Evolutionary conservation across 2,113 vertebrate species (phyloP).

Genomic region (Pollimyrus isidori): DNA sequence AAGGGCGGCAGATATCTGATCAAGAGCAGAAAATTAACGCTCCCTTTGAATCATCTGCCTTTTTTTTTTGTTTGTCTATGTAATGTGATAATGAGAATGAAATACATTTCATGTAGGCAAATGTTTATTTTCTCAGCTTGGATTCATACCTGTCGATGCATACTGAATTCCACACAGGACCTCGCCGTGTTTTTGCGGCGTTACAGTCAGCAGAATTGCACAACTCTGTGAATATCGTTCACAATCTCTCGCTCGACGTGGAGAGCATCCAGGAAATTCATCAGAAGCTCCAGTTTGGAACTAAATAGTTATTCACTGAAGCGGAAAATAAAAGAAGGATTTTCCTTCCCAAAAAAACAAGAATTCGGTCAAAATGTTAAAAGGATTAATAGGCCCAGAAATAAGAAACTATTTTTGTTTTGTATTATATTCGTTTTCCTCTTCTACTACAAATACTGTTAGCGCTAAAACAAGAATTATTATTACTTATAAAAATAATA

Average conservation of each 20-base stretch:
- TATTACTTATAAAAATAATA: slow-evolving; percentile 5
- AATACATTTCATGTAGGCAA: neutral
- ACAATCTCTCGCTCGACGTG: neutral
- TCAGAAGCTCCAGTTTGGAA: neutral
- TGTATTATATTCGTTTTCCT: neutral
- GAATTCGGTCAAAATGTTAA: neutral
- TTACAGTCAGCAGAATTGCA: neutral
- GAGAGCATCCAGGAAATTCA: neutral
- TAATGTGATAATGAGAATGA: neutral
- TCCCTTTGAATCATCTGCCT: neutral
- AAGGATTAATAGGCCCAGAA: neutral
- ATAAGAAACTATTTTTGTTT: neutral
- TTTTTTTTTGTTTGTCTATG: neutral
- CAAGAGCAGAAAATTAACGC: neutral
- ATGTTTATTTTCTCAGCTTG: neutral
- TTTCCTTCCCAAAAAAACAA: neutral
- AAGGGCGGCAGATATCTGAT: neutral
- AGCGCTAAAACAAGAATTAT: neutral
- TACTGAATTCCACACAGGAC: neutral
- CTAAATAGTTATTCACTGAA: neutral
- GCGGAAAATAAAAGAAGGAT: neutral
- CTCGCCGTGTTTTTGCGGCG: neutral
- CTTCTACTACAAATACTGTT: neutral
- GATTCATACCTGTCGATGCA: neutral
- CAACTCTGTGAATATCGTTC: neutral